Conservation (phyloP, 2,888 invertebrate genomes). For the Polylopha cassiicola region DNA sequence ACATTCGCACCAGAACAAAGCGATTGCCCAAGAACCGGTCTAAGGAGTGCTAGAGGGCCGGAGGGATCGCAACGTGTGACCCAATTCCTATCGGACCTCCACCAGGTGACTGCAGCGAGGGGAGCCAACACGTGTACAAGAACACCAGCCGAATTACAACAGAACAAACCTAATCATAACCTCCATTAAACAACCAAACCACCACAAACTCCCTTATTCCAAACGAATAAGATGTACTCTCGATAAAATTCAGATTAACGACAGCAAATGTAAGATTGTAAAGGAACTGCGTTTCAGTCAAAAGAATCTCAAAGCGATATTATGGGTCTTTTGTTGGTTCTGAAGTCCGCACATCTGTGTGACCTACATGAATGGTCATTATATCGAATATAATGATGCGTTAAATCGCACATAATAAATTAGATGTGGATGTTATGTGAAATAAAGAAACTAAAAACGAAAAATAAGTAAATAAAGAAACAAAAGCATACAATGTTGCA, state of each 20-base stretch:
- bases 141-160: constrained; percentile 43
- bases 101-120: constrained; percentile 31
- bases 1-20: constrained; percentile 42
- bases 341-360: constrained; percentile 45
- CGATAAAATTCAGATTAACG: background rate
- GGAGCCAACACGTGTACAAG: constrained; percentile 59
- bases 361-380: constrained; percentile 57
- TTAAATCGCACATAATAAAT: constrained; percentile 19
- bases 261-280: constrained; percentile 26
- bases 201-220: constrained; percentile 17
- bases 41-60: constrained; percentile 35
- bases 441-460: constrained; percentile 6
- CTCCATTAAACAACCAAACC: constrained; percentile 12
- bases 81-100: constrained; percentile 53
- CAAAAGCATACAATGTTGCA: too few species aligned
- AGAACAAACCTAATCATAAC: constrained; percentile 28
- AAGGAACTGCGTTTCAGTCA: constrained; percentile 55
- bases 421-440: constrained; percentile 14
- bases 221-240: constrained; percentile 2
- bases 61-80: constrained; percentile 59
- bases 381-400: constrained; percentile 30
- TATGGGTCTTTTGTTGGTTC: constrained; percentile 53
- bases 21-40: constrained; percentile 38
- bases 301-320: constrained; percentile 46
- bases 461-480: constrained; percentile 3